Evolutionary conservation across 2,113 vertebrate genomes (phyloP), one percentile per base, ranked within the genome.

Genomic region (Syngnathus floridae): DNA sequence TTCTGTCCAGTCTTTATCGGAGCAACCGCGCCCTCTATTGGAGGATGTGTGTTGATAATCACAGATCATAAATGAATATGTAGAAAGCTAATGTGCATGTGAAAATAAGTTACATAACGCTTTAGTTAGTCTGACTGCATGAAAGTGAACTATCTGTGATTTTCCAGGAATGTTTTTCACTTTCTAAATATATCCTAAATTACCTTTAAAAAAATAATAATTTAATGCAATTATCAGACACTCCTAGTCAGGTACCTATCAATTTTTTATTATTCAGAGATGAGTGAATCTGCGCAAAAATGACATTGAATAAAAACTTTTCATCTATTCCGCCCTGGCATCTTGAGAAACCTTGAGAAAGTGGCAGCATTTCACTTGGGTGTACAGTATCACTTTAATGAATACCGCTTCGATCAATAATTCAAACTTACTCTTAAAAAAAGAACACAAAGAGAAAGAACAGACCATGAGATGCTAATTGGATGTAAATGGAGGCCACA

Each of bases 361-460:
- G 67, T 72, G 74, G 79, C 56, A 40, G 61, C 64, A 72, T 49
- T 59, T 14, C 55, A 48, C 22, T 41, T 55, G 55, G 63, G 82
- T 84, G 75, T 89, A 81, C 69, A 73, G 70, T 87, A 74, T 87
- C 83, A 72, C 65, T 66, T 77, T 60, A 69, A 76, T 86, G 84
- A 89, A 88, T 77, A 73, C 46, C 48, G 40, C 65, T 56, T 45
- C 41, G 40, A 79, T 90, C 49, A 87, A 90, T 89, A 79, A 89
- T 89, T 89, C 55, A 88, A 57, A 65, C 64, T 38, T 46, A 71
- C 77, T 66, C 66, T 71, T 72, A 79, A 70, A 81, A 85, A 69
- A 71, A n/a, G 7, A 48, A 35, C 65, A 81, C 62, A 80, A 83
- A 75, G 68, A 64, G 14, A 78, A 65, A 73, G 63, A 45, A 62